Evolutionary conservation across 2,888 invertebrate genomes (phyloP).

Genomic region (Myopa testacea): DNA sequence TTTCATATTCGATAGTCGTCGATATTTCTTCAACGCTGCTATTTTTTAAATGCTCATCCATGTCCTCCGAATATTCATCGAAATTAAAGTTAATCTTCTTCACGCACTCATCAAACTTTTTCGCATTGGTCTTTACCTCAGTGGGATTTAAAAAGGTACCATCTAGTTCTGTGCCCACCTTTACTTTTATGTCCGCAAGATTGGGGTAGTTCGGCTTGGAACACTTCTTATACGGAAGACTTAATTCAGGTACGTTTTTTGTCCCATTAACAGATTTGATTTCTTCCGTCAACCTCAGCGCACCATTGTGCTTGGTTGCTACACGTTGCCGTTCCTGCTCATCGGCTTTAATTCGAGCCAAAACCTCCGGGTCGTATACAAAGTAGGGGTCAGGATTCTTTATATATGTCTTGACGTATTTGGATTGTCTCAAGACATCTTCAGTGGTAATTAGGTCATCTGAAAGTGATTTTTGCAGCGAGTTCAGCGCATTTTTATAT

Average conservation of each 20-base stretch:
- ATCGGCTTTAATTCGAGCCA: slow-evolving; percentile 63
- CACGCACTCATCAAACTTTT: slow-evolving; percentile 67
- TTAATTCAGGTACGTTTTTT: slow-evolving; percentile 44
- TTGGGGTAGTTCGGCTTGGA: slow-evolving; percentile 67
- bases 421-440: slow-evolving; percentile 67
- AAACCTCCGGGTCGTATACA: slow-evolving; percentile 66
- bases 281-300: slow-evolving; percentile 54
- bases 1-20: slow-evolving; percentile 35
- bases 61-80: slow-evolving; percentile 67
- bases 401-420: slow-evolving; percentile 68
- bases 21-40: slow-evolving; percentile 59
- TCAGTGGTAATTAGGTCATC: slow-evolving; percentile 67
- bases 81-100: slow-evolving; percentile 64
- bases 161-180: slow-evolving; percentile 63
- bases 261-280: slow-evolving; percentile 37
- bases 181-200: slow-evolving; percentile 65
- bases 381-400: slow-evolving; percentile 68
- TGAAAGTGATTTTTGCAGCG: slow-evolving; percentile 43
- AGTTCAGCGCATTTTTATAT: slow-evolving; percentile 45
- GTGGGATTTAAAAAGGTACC: slow-evolving; percentile 64
- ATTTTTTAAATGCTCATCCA: slow-evolving; percentile 51
- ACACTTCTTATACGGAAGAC: slow-evolving; percentile 63
- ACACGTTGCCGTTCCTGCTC: slow-evolving; percentile 54
- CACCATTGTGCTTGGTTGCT: slow-evolving; percentile 41
- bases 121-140: slow-evolving; percentile 67